Conservation (phyloP, 2,113 vertebrate species). For the Notothenia coriiceps region DNA sequence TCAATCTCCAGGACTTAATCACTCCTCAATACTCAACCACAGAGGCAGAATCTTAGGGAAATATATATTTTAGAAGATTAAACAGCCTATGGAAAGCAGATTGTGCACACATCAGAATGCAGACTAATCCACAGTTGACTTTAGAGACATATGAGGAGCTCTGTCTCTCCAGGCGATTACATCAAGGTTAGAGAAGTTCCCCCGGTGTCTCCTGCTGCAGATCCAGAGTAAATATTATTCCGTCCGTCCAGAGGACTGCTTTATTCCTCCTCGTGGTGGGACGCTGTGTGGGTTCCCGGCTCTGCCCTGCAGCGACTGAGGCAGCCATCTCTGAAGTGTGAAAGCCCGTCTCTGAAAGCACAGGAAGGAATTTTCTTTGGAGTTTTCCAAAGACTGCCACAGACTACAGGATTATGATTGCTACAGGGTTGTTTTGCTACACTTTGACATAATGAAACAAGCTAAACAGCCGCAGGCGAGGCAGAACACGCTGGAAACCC, state of each 20-base stretch:
- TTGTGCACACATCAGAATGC: conserved; percentile 17
- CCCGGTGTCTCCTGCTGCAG: conserved; percentile 23
- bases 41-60: conserved; percentile 8
- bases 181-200: conserved; percentile 56
- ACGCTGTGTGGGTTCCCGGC: conserved; percentile 52
- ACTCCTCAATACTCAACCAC: conserved; percentile 2
- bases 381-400: conserved; percentile 68
- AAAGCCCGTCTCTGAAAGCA: conserved; percentile 73
- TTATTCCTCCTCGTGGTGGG: conserved; percentile 61
- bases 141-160: conserved; percentile 29
- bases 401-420: conserved; percentile 73
- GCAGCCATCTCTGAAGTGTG: conserved; percentile 75
- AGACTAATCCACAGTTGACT: conserved; percentile 26
- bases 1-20: conserved; percentile 9
- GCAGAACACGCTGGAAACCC: conserved; percentile 26
- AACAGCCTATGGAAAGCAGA: conserved; percentile 2
- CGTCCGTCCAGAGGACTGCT: conserved; percentile 48
- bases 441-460: conserved; percentile 74
- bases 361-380: conserved; percentile 68
- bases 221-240: conserved; percentile 44
- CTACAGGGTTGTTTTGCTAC: conserved; percentile 78
- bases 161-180: conserved; percentile 45
- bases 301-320: conserved; percentile 65
- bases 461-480: conserved; percentile 51
- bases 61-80: conserved; percentile 4